phyloP scores from a whole-genome alignment of 2,888 invertebrate species.

The Selenia dentaria region DNA sequence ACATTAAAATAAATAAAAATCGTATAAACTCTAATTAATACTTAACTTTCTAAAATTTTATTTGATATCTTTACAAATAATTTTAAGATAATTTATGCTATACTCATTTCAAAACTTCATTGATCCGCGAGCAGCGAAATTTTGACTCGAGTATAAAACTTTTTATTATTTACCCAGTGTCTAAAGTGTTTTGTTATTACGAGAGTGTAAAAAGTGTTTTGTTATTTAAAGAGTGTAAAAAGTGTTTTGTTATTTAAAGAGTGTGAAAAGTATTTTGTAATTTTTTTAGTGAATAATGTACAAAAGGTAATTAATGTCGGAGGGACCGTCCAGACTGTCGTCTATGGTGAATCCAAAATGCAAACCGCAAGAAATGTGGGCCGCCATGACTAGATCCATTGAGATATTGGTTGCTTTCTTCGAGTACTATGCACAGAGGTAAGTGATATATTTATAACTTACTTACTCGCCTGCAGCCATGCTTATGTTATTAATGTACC shows the following conservation, averaged over 20 bases:
- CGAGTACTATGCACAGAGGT: constrained; percentile 92
- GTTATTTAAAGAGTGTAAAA: neutral
- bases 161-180: neutral
- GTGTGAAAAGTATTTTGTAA: neutral
- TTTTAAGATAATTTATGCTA: too few species aligned
- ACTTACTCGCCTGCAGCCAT: too few species aligned
- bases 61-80: too few species aligned
- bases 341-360: constrained; percentile 70
- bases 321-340: constrained; percentile 62
- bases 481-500: too few species aligned
- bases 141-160: too few species aligned
- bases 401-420: constrained; percentile 93
- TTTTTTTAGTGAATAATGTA: constrained; percentile 14
- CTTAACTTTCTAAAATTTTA: too few species aligned
- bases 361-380: constrained; percentile 89
- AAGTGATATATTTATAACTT: too few species aligned
- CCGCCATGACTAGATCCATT: constrained; percentile 91
- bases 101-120: too few species aligned
- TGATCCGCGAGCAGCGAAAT: too few species aligned
- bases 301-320: constrained; percentile 59
- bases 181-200: neutral
- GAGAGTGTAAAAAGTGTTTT: neutral
- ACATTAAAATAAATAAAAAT: too few species aligned
- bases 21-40: too few species aligned
- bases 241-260: neutral